Evolutionary conservation across 2,888 invertebrate species (phyloP).

Genomic region (Coelopa pilipes): DNA sequence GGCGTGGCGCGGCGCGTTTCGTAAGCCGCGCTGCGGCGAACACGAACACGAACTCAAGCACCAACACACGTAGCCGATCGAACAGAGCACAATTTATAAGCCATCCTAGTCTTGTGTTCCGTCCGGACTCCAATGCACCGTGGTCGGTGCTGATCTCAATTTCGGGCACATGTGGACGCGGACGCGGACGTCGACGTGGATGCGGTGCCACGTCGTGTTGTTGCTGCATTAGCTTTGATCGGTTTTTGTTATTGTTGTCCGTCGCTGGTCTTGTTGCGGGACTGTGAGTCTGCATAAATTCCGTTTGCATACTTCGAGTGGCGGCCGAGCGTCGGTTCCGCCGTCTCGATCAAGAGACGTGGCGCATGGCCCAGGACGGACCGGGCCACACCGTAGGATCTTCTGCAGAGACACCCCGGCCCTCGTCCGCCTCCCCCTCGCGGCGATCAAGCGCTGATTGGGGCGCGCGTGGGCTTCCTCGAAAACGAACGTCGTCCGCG

Average conservation of each 20-base stretch:
- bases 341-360: background rate
- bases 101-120: background rate
- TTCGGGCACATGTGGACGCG: slow-evolving; percentile 21
- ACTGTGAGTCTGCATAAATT: slow-evolving; percentile 8
- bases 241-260: background rate
- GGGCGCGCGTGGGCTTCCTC: slow-evolving; percentile 25
- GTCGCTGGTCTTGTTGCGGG: background rate
- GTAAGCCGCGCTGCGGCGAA: background rate
- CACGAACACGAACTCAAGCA: background rate
- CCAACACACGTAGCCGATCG: background rate
- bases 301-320: slow-evolving; percentile 18
- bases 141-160: slow-evolving; percentile 13
- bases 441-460: slow-evolving; percentile 24
- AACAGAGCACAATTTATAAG: background rate
- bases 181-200: background rate
- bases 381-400: background rate
- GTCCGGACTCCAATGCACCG: background rate
- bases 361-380: background rate
- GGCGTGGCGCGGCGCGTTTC: slow-evolving; percentile 2
- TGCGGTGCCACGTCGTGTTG: background rate
- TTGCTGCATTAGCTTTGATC: background rate
- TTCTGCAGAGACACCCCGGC: slow-evolving; percentile 24
- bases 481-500: background rate
- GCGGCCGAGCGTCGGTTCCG: background rate
- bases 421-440: background rate